Base-by-base conservation (phyloP, 92 coral and sea anemone species). In the Parazoanthus swiftii region DNA sequence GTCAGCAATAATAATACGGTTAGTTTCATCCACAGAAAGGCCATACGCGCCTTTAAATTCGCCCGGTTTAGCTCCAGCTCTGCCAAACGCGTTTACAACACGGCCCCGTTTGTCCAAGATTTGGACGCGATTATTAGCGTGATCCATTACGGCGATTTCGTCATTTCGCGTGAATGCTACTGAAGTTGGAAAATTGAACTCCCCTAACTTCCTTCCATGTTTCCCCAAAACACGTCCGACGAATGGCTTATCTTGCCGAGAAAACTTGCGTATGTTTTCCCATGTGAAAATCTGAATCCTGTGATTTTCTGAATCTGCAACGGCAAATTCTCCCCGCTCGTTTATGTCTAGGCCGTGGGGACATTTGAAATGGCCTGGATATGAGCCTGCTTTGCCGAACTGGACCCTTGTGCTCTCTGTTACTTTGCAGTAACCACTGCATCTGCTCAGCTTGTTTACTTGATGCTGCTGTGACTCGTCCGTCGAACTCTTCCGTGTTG, bases 251-350 rank as follows among this genome's bases (percentile, higher is more conserved):
- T 79, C 82, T 15, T 79, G 59, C 2, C 43, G 58, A 46, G 82
- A 79, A 79, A 79, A 79, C 21, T 46, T 46, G 37, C 50, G 36
- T 20, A 79, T 44, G 63, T 79, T 79, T 50, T 79, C 82, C 82
- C 82, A 79, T 51, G 82, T 79, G 67, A 79, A 79, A 79, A 79
- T 48, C 82, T 79, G 82, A n/a, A 79, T 79, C 66, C 82, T 79
- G 66, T 79, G 82, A n/a, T 79, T 79, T 5, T 79, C 82, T 10
- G 82, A 44, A 44, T 79, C 82, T 50, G 82, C 82, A 13, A 79
- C 82, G 0, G 82, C 82, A n/a, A 79, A 51, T 50, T 79, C 82
- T 23, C 82, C 82, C 8, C 82, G 67, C 35, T 79, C 38, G 43
- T 79, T 79, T 46, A 79, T 79, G 38, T 79, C 82, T 18, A 79